These are phyloP conservation scores for Zaprionus bogoriensis DNA, from an alignment of 2,888 invertebrate genomes.

Conservation along the genomic window DNA sequence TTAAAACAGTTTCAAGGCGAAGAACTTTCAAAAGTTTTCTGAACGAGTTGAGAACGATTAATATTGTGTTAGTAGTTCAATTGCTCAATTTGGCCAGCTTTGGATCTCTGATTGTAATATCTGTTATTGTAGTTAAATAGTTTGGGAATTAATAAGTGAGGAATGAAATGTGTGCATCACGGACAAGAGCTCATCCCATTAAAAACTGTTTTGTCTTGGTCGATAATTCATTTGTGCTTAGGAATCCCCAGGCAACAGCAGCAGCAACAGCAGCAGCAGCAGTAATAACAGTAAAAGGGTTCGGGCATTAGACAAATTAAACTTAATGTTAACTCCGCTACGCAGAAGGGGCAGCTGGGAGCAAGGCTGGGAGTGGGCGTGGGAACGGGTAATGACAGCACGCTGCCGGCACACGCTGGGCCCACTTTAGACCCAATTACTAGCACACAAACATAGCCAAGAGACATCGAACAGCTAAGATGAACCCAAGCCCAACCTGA, in stretches of 20 bases:
- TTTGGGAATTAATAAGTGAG: no score
- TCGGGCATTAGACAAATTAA: constrained; percentile 68
- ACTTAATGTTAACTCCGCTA: constrained; percentile 61
- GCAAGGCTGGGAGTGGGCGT: background rate
- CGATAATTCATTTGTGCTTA: constrained; percentile 35
- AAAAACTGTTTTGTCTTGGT: constrained; percentile 28
- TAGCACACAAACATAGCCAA: constrained; percentile 23
- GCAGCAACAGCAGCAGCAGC: no score
- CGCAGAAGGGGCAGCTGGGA: constrained; percentile 4
- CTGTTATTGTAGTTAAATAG: no score
- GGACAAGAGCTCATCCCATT: constrained; percentile 28
- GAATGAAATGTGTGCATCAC: background rate
- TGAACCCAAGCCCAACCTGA: constrained; percentile 34
- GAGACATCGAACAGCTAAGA: constrained; percentile 36
- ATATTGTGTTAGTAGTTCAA: no score
- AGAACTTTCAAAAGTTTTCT: no score
- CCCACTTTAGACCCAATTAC: constrained; percentile 62
- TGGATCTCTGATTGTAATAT: no score
- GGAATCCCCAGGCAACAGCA: constrained; percentile 3
- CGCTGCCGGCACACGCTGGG: constrained; percentile 20
- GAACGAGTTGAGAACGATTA: no score
- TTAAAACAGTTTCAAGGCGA: no score
- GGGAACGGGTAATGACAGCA: constrained; percentile 26
- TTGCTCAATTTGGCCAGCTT: no score
- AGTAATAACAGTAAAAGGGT: constrained; percentile 31